Percentiles rank a stretch among this genome's conserved stretches.
These are phyloP conservation scores for Telmatherina bonti DNA, from an alignment of 2,797 vertebrate genomes.

Conservation along the genomic window DNA sequence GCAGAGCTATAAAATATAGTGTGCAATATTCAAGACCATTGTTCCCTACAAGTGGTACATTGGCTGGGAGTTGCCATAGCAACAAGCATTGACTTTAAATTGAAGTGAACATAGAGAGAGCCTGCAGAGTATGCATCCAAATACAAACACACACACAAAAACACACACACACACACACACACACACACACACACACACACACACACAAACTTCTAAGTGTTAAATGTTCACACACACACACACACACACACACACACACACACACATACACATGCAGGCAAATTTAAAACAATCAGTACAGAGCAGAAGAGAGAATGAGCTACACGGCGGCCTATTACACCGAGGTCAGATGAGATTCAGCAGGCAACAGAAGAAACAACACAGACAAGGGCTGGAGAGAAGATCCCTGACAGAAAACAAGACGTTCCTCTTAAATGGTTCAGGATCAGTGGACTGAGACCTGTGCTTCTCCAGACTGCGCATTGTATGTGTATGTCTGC, in stretches of 20 bases:
- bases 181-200: no score
- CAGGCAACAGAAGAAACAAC: conserved; percentile 53
- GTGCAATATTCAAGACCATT: conserved; percentile 75
- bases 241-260: no score
- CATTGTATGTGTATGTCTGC: conserved; percentile 48
- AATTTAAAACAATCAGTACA: conserved; percentile 67
- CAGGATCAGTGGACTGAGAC: conserved; percentile 80
- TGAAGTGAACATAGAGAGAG: conserved; percentile 66
- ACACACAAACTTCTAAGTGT: conserved; percentile 40
- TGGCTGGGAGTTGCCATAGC: conserved; percentile 83
- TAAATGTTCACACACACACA: conserved; percentile 31
- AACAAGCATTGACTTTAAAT: conserved; percentile 81
- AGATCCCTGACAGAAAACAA: conserved; percentile 80
- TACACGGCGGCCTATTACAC: conserved; percentile 64
- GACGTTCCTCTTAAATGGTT: conserved; percentile 80
- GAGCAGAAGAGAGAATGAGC: conserved; percentile 54
- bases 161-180: no score
- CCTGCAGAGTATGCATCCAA: conserved; percentile 50
- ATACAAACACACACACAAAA: conserved; percentile 43
- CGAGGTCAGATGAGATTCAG: conserved; percentile 73
- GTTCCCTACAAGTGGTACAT: conserved; percentile 68
- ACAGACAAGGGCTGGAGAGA: conserved; percentile 64
- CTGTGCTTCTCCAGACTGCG: conserved; percentile 63
- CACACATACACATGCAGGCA: conserved; percentile 29
- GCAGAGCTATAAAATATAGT: conserved; percentile 61